Base-by-base conservation (phyloP, 2,113 vertebrate genomes). In the Mastomys coucha region DNA sequence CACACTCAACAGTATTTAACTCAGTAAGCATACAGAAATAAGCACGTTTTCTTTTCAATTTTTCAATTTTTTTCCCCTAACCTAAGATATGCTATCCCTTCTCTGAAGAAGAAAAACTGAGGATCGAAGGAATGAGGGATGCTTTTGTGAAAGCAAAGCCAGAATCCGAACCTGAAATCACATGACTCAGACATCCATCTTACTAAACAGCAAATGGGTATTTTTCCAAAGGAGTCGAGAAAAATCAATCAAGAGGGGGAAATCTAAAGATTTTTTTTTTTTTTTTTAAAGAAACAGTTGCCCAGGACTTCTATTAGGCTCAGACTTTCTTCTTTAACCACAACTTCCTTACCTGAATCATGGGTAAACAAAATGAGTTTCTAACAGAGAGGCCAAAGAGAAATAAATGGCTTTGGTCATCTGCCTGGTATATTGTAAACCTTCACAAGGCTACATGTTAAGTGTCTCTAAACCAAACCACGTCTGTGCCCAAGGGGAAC, bases 271-370 rank as follows among this genome's bases (percentile, higher is more conserved):
- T 36, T 87, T 67, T 45, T 19, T 45, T 45, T 7, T 86, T 67
- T 45, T 20, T 45, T n/a, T 93, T 85, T 70, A 70, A 16, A 89
- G 77, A 86, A 89, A 91, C 17, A 87, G 22, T 33, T 58, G 36
- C 39, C 51, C 76, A 33, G 31, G 56, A 87, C 58, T 45, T 65
- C 13, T 49, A 39, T 75, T n/a, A 81, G 51, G 42, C 80, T 84
- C 65, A 39, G 42, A 90, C 85, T 82, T 94, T 96, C 63, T 84
- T 92, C 89, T 56, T 77, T 20, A 3, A 84, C 20, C 39, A 81
- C 70, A 77, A 33, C 9, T 51, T 95, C 33, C 45, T 73, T 58
- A 39, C 49, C 60, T 84, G 11, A 60, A 80, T 60, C 58, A 36
- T 86, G 5, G 82, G 39, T 91, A 31, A 67, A 89, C 2, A 42